phyloP scores from a whole-genome alignment of 2,113 vertebrate species.

The Antechinus flavipes region DNA sequence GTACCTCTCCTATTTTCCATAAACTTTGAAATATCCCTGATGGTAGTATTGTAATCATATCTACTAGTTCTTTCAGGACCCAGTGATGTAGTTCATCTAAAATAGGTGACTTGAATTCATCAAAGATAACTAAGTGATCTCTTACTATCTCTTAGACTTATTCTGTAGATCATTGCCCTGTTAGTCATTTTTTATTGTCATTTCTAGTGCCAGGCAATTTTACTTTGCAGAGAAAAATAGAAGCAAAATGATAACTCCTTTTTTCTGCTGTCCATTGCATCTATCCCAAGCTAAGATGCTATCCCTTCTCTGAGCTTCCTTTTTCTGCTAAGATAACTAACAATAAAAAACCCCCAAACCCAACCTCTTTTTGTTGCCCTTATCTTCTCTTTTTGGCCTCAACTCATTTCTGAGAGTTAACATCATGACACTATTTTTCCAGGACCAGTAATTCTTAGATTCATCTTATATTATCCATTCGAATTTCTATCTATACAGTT shows the following conservation, averaged over 20 bases:
- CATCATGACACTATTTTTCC: not conserved
- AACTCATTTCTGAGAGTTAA: not conserved
- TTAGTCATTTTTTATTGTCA: not conserved
- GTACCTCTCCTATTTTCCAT: not conserved
- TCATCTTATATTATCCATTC: not conserved
- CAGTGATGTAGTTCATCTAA: not conserved
- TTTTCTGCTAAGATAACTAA: not conserved
- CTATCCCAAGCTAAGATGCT: not conserved
- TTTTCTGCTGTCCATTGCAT: not conserved
- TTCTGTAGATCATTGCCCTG: not conserved
- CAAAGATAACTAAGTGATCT: not conserved
- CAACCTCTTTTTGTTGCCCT: not conserved
- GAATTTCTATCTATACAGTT: not conserved
- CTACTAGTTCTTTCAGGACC: not conserved
- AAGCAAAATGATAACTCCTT: not conserved
- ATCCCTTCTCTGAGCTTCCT: not conserved
- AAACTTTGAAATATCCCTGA: not conserved
- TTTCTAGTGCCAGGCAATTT: not conserved
- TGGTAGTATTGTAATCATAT: not conserved
- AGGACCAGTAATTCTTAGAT: not conserved
- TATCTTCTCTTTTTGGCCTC: not conserved
- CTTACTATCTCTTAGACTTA: not conserved
- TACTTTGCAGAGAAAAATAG: not conserved
- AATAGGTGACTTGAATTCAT: not conserved
- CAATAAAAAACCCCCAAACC: not conserved